Percentiles rank a stretch among this genome's conserved stretches.
Conservation (phyloP, 2,797 vertebrate species). For the Buphagus erythrorhynchus region DNA sequence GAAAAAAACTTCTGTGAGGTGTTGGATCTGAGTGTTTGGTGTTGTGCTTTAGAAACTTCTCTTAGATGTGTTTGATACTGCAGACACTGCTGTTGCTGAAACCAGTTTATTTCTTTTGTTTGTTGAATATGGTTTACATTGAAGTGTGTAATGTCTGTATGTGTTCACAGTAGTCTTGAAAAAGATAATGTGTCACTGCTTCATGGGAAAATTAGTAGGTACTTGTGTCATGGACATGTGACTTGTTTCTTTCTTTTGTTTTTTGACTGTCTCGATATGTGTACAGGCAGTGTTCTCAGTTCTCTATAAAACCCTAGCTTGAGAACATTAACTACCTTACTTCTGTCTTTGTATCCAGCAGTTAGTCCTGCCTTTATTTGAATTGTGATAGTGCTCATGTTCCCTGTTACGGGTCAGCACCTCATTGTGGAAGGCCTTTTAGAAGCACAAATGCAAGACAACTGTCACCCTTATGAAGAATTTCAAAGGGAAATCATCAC, state of each 20-base stretch:
- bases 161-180: neutral
- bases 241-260: neutral
- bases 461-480: neutral
- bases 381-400: neutral
- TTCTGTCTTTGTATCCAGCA: neutral
- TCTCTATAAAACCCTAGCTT: neutral
- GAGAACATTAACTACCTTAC: neutral
- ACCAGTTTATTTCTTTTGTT: neutral
- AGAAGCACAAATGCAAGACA: neutral
- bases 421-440: neutral
- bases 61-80: neutral
- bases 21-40: neutral
- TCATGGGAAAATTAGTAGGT: neutral
- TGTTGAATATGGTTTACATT: neutral
- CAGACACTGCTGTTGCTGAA: neutral
- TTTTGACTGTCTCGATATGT: neutral
- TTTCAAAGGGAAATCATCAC: rapidly evolving
- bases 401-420: neutral
- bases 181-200: neutral
- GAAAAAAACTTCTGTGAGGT: neutral
- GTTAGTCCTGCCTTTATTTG: neutral
- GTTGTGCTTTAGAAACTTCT: neutral
- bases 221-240: neutral
- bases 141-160: neutral
- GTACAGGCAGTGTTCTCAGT: neutral